phyloP scores from a whole-genome alignment of 2,888 invertebrate species.

The Nemurella pictetii region DNA sequence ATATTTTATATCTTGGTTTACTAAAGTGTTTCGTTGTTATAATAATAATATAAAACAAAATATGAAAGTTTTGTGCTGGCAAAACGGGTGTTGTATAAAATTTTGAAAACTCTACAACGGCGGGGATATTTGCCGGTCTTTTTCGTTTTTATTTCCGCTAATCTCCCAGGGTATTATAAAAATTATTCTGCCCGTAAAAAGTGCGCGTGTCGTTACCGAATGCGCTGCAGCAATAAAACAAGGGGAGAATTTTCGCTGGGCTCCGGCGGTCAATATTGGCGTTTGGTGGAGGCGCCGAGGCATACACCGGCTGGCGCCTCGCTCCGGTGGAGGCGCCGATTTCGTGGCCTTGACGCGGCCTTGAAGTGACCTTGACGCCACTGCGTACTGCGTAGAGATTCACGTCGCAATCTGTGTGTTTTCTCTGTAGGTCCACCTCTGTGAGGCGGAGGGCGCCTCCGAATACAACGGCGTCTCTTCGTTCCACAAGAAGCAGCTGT shows the following conservation, averaged over 20 bases:
- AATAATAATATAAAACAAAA: neutral
- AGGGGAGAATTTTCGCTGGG: neutral
- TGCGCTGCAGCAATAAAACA: slow-evolving; percentile 33
- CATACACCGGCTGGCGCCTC: too few species aligned
- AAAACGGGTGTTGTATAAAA: slow-evolving; percentile 8
- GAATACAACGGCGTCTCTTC: slow-evolving; percentile 67
- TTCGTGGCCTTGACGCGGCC: too few species aligned
- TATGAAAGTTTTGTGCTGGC: neutral
- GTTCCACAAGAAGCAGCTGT: slow-evolving; percentile 70
- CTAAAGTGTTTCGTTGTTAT: slow-evolving; percentile 1
- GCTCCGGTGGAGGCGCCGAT: too few species aligned
- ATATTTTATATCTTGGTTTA: neutral
- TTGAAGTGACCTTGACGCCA: too few species aligned
- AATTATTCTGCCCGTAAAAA: neutral
- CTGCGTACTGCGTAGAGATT: neutral
- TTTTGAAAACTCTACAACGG: neutral
- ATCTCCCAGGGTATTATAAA: neutral
- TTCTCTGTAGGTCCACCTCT: slow-evolving; percentile 66
- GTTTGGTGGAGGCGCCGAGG: too few species aligned
- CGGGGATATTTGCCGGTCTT: neutral
- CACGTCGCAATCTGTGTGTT: neutral
- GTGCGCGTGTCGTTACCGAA: neutral
- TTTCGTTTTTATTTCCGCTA: neutral
- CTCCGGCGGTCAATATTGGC: slow-evolving; percentile 45
- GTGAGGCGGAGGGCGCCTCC: slow-evolving; percentile 75